Evolutionary conservation across 2,888 invertebrate species (phyloP), one percentile per base, ranked within the genome.

Genomic region (Plutella xylostella): DNA sequence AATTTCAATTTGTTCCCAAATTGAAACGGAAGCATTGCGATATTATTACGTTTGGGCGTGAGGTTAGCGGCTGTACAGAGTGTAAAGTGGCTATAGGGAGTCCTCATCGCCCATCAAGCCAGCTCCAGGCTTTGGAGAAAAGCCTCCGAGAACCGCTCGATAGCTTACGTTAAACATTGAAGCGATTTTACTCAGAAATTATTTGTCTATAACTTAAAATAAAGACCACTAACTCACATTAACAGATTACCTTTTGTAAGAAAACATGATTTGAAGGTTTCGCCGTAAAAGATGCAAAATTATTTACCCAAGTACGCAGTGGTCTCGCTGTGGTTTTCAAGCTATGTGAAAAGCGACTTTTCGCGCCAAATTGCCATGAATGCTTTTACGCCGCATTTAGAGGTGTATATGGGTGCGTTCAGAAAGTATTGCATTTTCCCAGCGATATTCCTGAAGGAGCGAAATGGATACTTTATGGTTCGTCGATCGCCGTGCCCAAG

Each of bases 1-100:
- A 76, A 83, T 85, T 84, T 82, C 85, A 84, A 85, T 85, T 85
- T 85, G 84, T 75, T 73, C 66, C 72, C 72, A 85, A 85, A 85
- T 85, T 84, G 85, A 85, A 84, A 82, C 78, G 78, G 83, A 78
- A 79, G 76, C 78, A 69, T 75, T 69, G 70, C 72, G 65, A 49
- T 70, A 77, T 77, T 83, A 83, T 84, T 83, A 77, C 79, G 67
- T 75, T 73, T 73, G 79, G 77, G 82, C 72, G 77, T 18, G 73
- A 79, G 78, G 80, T 82, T 80, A 78, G 74, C 70, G 63, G 61
- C 76, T 75, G 72, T 67, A 78, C 76, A 79, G 78, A 80, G 82
- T 83, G 83, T 77, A 77, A 82, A 82, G 72, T 79, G 80, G 65
- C 77, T 66, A 75, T 83, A 80, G 72, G 78, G 68, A 28, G 69